Evolutionary conservation across 2,888 invertebrate genomes (phyloP).

Genomic region (Polydrusus pterygomalis): DNA sequence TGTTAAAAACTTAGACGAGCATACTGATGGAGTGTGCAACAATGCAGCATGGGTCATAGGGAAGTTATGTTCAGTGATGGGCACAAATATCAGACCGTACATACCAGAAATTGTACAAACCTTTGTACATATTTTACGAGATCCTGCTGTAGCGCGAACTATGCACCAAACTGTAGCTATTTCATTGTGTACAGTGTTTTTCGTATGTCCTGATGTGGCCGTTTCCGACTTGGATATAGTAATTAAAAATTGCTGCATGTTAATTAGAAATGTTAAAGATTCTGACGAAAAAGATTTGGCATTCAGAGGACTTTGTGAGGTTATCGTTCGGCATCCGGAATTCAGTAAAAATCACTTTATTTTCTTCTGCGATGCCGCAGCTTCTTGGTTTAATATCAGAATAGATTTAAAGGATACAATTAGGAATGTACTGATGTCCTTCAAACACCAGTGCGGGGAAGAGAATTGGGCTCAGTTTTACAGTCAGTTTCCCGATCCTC

Average conservation of each 20-base stretch:
- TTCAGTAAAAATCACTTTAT: constrained; percentile 98
- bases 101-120: constrained; percentile 90
- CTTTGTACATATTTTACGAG: constrained; percentile 94
- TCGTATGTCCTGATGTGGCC: constrained; percentile 96
- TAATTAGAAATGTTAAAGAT: constrained; percentile 97
- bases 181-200: constrained; percentile 99
- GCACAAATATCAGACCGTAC: constrained; percentile 92
- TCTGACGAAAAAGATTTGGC: constrained; percentile 99
- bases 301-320: constrained; percentile 98
- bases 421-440: constrained; percentile 91
- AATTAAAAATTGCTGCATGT: constrained; percentile 98
- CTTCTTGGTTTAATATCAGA: constrained; percentile 89
- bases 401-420: constrained; percentile 98
- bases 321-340: constrained; percentile 96
- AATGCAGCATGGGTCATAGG: constrained; percentile 99
- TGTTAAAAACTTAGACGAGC: constrained; percentile 96
- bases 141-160: constrained; percentile 96
- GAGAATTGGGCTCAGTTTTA: constrained; percentile 97
- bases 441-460: constrained; percentile 96
- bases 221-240: constrained; percentile 95
- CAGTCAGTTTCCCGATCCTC: constrained; percentile 95
- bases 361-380: constrained; percentile 99
- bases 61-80: constrained; percentile 96
- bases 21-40: constrained; percentile 98
- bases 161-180: constrained; percentile 99